Percentiles rank a stretch among this genome's conserved stretches.
Conservation (phyloP, 92 coral and sea anemone species). For the Isaurus tuberculatus region DNA sequence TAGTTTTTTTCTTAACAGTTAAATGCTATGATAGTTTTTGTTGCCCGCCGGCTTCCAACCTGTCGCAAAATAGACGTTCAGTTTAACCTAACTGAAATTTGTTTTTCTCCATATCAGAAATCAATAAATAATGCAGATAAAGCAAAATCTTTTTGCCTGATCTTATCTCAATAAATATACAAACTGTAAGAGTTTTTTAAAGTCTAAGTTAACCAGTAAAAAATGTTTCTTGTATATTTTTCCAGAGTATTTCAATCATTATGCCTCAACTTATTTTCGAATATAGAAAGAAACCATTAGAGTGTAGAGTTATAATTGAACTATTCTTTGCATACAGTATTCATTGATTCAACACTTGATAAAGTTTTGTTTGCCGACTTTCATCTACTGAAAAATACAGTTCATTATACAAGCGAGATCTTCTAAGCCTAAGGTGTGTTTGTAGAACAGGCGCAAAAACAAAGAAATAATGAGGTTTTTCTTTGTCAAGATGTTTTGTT, state of each 20-base stretch:
- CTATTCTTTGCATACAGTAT: slow-evolving; percentile 25
- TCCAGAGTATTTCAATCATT: not conserved
- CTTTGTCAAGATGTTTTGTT: slow-evolving; percentile 38
- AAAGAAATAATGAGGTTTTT: slow-evolving; percentile 43
- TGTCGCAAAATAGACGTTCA: not conserved
- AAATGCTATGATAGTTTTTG: no score
- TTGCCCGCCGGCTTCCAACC: no score
- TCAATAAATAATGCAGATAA: not conserved
- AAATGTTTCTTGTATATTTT: slow-evolving; percentile 22
- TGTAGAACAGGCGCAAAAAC: slow-evolving; percentile 22
- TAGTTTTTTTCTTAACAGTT: no score
- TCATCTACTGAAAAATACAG: not conserved
- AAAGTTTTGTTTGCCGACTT: slow-evolving; percentile 18
- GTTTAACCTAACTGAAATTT: not conserved
- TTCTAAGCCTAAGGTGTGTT: slow-evolving; percentile 4
- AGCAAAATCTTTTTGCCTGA: not conserved
- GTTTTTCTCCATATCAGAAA: not conserved
- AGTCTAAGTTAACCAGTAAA: not conserved
- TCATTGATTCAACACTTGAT: slow-evolving; percentile 32
- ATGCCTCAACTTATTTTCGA: slow-evolving; percentile 11
- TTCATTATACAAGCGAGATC: slow-evolving; percentile 31
- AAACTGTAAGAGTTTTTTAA: slow-evolving; percentile 16
- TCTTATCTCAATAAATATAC: not conserved
- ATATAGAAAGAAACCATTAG: not conserved
- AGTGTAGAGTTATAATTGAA: slow-evolving; percentile 35